Base-by-base conservation (phyloP, 1,140 invertebrate genomes). In the Mercenaria mercenaria region DNA sequence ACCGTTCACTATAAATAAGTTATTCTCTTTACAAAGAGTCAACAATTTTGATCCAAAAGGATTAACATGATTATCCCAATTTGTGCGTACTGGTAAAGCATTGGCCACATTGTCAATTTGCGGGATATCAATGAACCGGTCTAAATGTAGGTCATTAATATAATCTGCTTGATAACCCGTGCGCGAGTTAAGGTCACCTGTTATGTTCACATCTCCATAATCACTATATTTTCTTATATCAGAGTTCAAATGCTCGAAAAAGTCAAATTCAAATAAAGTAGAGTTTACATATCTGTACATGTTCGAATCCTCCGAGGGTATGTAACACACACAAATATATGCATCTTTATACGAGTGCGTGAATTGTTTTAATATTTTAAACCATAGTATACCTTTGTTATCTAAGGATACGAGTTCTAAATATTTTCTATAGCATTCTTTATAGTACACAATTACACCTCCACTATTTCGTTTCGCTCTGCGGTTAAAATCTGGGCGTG, bases 401-500 rank as follows among this genome's bases (percentile, higher is more conserved):
- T 77, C 34, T 77, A 77, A 8, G 32, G 0, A 47, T 1, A 77
- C 50, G 50, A 67, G 37, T 47, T 81, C 79, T 50, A 81, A 29
- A 41, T 37, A n/a, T 61, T 39, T 50, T 59, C 11, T 56, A 37
- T 34, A 59, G 18, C 23, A 23, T 34, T 41, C 37, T 69, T 84
- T 84, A 37, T 67, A 84, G 37, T 41, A 84, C 6, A 84, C 56
- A 69, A 84, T 84, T 10, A 84, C 81, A 64, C 81, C 81, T 2
- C 79, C 79, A 37, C 79, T 81, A 11, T 79, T n/a, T 6, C 29
- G 34, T 37, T 37, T 34, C 6, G 26, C 64, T 29, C 26, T 8
- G 3, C 15, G 13, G 15, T 32, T 67, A 4, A 32, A 3, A 2
- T 67, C 32, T 67, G 29, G 64, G 34, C 64, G 26, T 32, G 34